These are phyloP conservation scores for Hydropsyche tenuis DNA, from an alignment of 1,140 invertebrate genomes.

Conservation along the genomic window DNA sequence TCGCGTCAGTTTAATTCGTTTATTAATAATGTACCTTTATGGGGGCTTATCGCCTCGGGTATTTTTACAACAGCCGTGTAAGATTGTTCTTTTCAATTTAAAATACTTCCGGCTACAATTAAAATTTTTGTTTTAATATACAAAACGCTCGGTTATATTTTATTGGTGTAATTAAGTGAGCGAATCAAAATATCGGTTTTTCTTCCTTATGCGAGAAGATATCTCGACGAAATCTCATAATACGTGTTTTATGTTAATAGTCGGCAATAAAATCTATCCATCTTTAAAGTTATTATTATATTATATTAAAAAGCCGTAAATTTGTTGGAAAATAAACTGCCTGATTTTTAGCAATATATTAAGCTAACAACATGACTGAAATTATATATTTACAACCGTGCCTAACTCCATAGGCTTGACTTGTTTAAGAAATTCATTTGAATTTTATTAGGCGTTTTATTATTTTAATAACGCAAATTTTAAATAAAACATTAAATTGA, in stretches of 20 bases:
- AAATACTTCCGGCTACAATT: constrained; percentile 20
- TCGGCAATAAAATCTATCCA: constrained; percentile 22
- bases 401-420: neutral
- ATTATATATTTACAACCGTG: constrained; percentile 20
- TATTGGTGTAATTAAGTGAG: constrained; percentile 18
- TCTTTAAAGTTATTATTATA: constrained; percentile 9
- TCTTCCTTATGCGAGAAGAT: neutral
- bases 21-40: neutral
- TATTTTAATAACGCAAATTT: neutral
- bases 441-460: constrained; percentile 19
- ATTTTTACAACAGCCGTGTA: neutral
- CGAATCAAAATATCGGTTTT: constrained; percentile 16
- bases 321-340: constrained; percentile 14
- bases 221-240: constrained; percentile 16
- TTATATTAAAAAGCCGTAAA: constrained; percentile 19
- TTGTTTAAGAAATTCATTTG: neutral
- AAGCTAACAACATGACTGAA: neutral
- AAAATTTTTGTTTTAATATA: constrained; percentile 8
- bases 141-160: constrained; percentile 11
- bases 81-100: neutral
- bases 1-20: constrained; percentile 1
- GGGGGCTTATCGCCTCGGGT: neutral
- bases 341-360: constrained; percentile 9
- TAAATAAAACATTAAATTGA: too few relatives aligned
- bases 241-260: constrained; percentile 24